Evolutionary conservation across 2,888 invertebrate species (phyloP), one percentile per base, ranked within the genome.

Genomic region (Rhingia rostrata): DNA sequence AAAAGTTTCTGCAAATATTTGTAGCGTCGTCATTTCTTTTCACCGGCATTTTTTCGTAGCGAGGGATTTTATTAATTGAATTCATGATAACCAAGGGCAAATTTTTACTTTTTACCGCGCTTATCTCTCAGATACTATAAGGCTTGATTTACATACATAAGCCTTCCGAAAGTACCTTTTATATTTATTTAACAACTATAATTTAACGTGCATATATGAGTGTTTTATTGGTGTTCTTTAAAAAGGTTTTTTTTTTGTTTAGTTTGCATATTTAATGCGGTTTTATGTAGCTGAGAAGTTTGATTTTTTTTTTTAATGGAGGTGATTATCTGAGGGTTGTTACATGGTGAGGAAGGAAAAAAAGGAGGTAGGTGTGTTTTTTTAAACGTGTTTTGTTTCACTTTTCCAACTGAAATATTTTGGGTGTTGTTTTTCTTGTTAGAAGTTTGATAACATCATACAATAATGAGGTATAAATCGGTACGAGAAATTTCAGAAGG

Each of bases 51-150:
- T 54, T 53, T 22, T 22, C 22, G 22, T 22, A 22, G 22, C 22
- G 22, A 22, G 22, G 35, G 35, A 69, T 81, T 72, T 63, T 53
- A 43, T 73, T 82, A 83, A 83, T 83, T 83, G 73, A 83, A 83
- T 83, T 83, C 78, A 39, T 73, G 35, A 32, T 12, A 35, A 43
- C 61, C 51, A 43, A 73, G 72, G 70, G 54, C 37, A 41, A 56
- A 39, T 69, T 61, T 69, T 77, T 69, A 22, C 2, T 22, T 22
- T 22, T 22, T 22, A 37, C 60, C 14, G 39, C 60, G 64, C 66
- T 66, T 79, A 79, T 79, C 54, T 41, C 60, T 12, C 39, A 56
- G 12, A 10, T 41, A 33, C 47, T 77, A 54, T 66, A 72, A 61
- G 41, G 53, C 47, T 54, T 67, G 66, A 77, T 82, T 77, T 82